Evolutionary conservation across 2,113 vertebrate genomes (phyloP).

Genomic region (Grallaria varia): DNA sequence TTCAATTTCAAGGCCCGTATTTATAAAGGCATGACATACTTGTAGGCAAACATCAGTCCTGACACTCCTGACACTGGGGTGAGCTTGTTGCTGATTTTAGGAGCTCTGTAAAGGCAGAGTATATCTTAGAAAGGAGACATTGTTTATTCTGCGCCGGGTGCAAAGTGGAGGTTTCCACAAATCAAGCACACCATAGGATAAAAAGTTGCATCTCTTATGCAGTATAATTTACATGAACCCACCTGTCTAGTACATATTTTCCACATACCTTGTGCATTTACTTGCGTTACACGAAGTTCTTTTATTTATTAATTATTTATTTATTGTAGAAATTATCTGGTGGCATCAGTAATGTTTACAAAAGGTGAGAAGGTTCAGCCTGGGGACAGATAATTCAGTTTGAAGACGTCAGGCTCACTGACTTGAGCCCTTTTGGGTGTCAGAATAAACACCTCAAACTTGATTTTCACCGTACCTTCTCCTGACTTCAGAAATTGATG

Average conservation of each 20-base stretch:
- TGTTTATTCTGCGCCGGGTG: neutral
- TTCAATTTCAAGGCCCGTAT: neutral
- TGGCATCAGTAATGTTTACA: neutral
- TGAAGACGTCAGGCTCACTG: neutral
- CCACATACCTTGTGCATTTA: neutral
- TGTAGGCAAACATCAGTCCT: neutral
- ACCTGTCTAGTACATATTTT: neutral
- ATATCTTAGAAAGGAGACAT: neutral
- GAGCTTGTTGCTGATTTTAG: neutral
- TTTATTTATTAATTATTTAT: neutral
- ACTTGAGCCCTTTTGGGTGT: neutral
- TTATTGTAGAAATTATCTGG: neutral
- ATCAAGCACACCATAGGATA: neutral
- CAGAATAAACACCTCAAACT: neutral
- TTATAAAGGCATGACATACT: neutral
- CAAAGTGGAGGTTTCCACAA: neutral
- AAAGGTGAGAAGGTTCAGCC: neutral
- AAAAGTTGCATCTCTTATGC: neutral
- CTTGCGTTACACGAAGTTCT: neutral
- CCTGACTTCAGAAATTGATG: neutral
- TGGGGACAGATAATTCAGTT: neutral
- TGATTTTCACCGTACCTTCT: neutral
- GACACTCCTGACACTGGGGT: neutral
- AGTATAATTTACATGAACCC: neutral
- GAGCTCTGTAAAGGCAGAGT: neutral